These are phyloP conservation scores for Sclerodermus sp. DNA, from an alignment of 2,888 invertebrate genomes.

Conservation along the genomic window DNA sequence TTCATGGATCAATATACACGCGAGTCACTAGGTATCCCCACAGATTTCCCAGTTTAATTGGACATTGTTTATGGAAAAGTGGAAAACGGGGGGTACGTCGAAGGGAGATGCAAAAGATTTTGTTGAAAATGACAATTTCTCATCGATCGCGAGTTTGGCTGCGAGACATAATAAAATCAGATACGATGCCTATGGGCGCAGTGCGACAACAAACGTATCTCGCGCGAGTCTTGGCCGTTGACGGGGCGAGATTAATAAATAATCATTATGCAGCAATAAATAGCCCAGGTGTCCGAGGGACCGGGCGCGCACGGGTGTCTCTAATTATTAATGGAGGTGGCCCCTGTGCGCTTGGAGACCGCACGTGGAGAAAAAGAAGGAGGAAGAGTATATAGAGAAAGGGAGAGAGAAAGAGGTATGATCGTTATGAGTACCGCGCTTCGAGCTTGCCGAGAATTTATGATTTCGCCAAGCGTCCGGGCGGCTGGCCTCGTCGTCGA, in stretches of 20 bases:
- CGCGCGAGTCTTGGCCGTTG: constrained; percentile 18
- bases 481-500: not conserved
- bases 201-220: not conserved
- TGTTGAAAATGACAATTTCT: too few relatives aligned
- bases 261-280: constrained; percentile 54
- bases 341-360: too few relatives aligned
- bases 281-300: constrained; percentile 37
- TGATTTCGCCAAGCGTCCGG: constrained; percentile 21
- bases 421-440: constrained; percentile 23
- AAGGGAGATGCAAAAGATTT: too few relatives aligned
- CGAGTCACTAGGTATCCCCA: too few relatives aligned
- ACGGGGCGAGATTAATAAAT: constrained; percentile 51
- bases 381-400: too few relatives aligned
- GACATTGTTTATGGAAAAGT: too few relatives aligned
- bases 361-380: constrained; percentile 5
- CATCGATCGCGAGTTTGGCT: too few relatives aligned
- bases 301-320: constrained; percentile 29
- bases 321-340: constrained; percentile 41
- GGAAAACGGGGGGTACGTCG: too few relatives aligned
- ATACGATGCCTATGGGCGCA: too few relatives aligned
- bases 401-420: constrained; percentile 2
- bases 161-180: too few relatives aligned
- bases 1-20: too few relatives aligned
- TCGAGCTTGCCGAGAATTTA: constrained; percentile 29
- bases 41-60: too few relatives aligned